Percentiles rank a stretch among this genome's conserved stretches.
phyloP scores from a whole-genome alignment of 2,113 vertebrate species.

The Erythrolamprus reginae region DNA sequence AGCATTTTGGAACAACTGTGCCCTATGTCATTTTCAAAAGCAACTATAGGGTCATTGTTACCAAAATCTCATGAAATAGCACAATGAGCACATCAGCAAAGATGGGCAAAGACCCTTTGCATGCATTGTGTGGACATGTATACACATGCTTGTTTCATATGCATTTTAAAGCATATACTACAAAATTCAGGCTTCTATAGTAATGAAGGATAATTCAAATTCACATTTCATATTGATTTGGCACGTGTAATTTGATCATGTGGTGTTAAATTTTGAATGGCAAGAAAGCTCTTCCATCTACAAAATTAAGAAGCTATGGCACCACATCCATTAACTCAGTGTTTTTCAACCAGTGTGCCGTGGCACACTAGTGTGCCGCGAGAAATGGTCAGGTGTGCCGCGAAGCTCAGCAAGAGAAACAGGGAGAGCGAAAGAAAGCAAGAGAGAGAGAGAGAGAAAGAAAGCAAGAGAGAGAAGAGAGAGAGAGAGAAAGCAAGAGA shows the following conservation, averaged over 20 bases:
- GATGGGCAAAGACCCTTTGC: not conserved
- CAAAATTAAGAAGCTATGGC: not conserved
- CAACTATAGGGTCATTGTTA: not conserved
- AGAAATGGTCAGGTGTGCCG: too few relatives aligned
- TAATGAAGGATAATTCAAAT: not conserved
- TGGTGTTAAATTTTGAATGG: not conserved
- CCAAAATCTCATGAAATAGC: not conserved
- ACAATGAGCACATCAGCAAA: not conserved
- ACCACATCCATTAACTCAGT: too few relatives aligned
- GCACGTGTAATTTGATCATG: not conserved
- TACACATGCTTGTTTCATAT: not conserved
- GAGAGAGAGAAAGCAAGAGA: too few relatives aligned
- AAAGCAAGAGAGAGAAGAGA: too few relatives aligned
- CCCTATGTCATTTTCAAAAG: not conserved
- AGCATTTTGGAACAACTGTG: not conserved
- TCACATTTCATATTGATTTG: not conserved
- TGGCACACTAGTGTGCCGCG: too few relatives aligned
- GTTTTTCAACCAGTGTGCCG: too few relatives aligned
- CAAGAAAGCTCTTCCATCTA: not conserved
- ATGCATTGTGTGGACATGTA: not conserved
- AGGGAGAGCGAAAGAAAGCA: too few relatives aligned
- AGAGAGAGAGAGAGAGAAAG: too few relatives aligned
- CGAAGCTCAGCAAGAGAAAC: too few relatives aligned
- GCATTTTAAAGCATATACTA: not conserved
- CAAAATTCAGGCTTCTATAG: not conserved